These are phyloP conservation scores for Theristus sp. DNA, from an alignment of 2,888 invertebrate species.

Conservation along the genomic window DNA sequence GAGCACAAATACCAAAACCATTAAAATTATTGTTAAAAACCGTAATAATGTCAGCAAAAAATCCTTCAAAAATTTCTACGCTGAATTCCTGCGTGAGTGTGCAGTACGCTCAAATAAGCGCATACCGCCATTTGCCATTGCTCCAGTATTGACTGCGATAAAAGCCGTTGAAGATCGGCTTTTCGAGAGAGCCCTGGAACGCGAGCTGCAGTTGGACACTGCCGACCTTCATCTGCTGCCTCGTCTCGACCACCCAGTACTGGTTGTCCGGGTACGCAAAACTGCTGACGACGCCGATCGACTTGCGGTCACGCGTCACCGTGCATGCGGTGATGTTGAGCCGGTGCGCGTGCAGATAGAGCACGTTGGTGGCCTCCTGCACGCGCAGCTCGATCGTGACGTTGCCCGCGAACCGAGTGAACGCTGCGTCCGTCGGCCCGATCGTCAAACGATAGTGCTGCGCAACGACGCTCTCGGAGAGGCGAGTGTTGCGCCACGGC, in stretches of 20 bases:
- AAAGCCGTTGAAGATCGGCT: conserved; percentile 51
- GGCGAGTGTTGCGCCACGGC: neutral
- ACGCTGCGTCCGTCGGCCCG: neutral
- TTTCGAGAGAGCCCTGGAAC: conserved; percentile 46
- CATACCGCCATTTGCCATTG: neutral
- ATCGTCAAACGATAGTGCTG: neutral
- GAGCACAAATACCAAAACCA: no score
- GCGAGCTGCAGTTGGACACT: conserved; percentile 36
- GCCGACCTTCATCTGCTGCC: conserved; percentile 19
- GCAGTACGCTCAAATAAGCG: no score
- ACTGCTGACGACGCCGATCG: neutral
- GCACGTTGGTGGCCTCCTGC: neutral
- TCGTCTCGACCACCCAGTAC: neutral
- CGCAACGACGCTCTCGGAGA: neutral
- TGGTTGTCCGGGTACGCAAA: neutral
- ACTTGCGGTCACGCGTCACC: neutral
- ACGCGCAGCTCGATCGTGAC: neutral
- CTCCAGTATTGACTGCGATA: conserved; percentile 47
- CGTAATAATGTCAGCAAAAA: no score
- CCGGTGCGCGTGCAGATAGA: neutral
- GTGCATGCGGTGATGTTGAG: neutral
- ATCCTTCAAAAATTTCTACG: no score
- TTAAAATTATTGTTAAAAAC: no score
- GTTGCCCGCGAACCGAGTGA: neutral
- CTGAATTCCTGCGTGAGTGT: no score